Percentiles rank a stretch among this genome's conserved stretches.
Evolutionary conservation across 2,888 invertebrate species (phyloP).

Genomic region (Netelia fuscicornis): DNA sequence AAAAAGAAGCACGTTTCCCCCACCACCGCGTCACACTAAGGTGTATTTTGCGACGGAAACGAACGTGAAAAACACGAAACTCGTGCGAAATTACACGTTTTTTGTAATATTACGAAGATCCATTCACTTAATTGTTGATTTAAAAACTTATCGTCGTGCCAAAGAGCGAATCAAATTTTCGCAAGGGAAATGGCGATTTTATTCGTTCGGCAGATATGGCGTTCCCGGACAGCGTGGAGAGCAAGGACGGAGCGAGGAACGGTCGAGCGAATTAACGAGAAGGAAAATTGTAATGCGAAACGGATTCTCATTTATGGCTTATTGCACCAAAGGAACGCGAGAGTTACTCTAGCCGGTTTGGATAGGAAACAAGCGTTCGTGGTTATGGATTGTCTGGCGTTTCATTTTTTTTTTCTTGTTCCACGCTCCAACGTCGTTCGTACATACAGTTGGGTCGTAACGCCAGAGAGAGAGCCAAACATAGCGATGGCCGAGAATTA

Average conservation of each 20-base stretch:
- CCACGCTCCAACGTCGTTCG: not conserved
- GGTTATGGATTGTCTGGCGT: not conserved
- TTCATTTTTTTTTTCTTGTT: not conserved
- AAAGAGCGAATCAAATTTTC: constrained; percentile 18
- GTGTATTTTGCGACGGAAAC: not conserved
- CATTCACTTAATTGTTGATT: not conserved
- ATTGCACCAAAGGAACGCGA: not conserved
- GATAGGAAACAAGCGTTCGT: not conserved
- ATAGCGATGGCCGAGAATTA: constrained; percentile 37
- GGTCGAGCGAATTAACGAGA: not conserved
- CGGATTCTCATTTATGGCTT: not conserved
- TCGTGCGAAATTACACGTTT: not conserved
- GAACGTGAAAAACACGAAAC: not conserved
- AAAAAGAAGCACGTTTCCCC: no score
- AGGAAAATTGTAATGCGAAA: not conserved
- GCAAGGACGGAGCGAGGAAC: not conserved
- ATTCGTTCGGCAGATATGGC: constrained; percentile 51
- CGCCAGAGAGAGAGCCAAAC: not conserved
- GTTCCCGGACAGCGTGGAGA: constrained; percentile 46
- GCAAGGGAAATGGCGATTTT: constrained; percentile 57
- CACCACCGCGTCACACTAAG: no score
- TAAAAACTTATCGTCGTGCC: constrained; percentile 10
- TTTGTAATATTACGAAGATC: not conserved
- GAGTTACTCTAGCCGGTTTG: constrained; percentile 1
- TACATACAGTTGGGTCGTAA: not conserved